phyloP scores from a whole-genome alignment of 2,113 vertebrate species.

The Oreochromis niloticus region DNA sequence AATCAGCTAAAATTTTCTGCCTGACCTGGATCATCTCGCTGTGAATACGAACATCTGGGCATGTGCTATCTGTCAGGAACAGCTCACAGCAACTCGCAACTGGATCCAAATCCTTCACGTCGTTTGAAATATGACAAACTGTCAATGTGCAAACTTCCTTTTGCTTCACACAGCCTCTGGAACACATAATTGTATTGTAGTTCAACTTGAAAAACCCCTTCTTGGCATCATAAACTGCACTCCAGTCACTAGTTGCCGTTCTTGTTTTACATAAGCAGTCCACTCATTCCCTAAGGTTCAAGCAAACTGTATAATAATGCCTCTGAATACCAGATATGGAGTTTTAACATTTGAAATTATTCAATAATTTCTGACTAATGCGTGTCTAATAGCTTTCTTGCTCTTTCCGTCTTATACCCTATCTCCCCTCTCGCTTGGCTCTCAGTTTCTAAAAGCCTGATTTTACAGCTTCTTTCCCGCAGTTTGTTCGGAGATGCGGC shows the following conservation, averaged over 20 bases:
- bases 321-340: constrained; percentile 57
- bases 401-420: constrained; percentile 41
- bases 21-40: not conserved
- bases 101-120: not conserved
- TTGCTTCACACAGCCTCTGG: not conserved
- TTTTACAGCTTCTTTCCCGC: constrained; percentile 36
- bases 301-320: constrained; percentile 56
- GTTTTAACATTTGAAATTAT: constrained; percentile 71
- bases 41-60: constrained; percentile 6
- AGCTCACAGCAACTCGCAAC: not conserved
- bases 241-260: constrained; percentile 1
- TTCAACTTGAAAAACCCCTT: not conserved
- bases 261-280: constrained; percentile 21
- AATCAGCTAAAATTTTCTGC: not conserved
- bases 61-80: not conserved
- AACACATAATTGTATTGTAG: not conserved
- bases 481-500: constrained; percentile 52
- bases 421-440: constrained; percentile 29
- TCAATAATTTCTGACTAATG: constrained; percentile 69
- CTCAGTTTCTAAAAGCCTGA: constrained; percentile 50
- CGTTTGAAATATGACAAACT: not conserved
- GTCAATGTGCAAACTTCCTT: not conserved
- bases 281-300: constrained; percentile 38
- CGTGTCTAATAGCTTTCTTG: constrained; percentile 67
- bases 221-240: not conserved